Percentiles rank a stretch among this genome's conserved stretches.
These are phyloP conservation scores for Limnodromus scolopaceus DNA, from an alignment of 2,797 vertebrate genomes.

Conservation along the genomic window DNA sequence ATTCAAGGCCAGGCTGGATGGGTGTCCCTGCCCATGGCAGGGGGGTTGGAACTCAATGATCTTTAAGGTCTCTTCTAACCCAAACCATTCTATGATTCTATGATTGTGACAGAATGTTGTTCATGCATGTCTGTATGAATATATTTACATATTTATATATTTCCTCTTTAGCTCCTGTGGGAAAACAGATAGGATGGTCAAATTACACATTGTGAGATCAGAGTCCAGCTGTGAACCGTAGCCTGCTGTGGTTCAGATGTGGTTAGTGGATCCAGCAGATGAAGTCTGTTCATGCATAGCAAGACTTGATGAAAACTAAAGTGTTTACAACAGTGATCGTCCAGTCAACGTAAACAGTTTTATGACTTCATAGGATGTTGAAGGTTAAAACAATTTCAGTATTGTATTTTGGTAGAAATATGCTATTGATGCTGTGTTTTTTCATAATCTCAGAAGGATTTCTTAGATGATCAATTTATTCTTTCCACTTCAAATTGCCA, in stretches of 20 bases:
- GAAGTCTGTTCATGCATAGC: background rate
- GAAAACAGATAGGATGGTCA: background rate
- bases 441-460: constrained; percentile 17
- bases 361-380: background rate
- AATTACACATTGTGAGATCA: background rate
- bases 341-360: background rate
- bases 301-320: constrained; percentile 41
- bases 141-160: background rate
- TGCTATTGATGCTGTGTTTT: background rate
- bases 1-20: too few species aligned
- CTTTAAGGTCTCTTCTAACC: too few species aligned
- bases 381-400: constrained; percentile 32
- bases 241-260: background rate
- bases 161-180: background rate
- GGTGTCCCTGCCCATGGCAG: too few species aligned
- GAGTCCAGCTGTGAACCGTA: background rate
- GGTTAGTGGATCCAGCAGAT: background rate
- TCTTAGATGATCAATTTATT: background rate
- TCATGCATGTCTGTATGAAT: background rate
- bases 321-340: background rate
- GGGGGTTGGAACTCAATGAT: too few species aligned
- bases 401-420: background rate
- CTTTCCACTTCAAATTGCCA: constrained; percentile 2
- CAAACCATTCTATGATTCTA: background rate
- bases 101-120: background rate